Evolutionary conservation across 2,797 vertebrate genomes (phyloP), one percentile per base, ranked within the genome.

Genomic region (Acrocephalus scirpaceus): DNA sequence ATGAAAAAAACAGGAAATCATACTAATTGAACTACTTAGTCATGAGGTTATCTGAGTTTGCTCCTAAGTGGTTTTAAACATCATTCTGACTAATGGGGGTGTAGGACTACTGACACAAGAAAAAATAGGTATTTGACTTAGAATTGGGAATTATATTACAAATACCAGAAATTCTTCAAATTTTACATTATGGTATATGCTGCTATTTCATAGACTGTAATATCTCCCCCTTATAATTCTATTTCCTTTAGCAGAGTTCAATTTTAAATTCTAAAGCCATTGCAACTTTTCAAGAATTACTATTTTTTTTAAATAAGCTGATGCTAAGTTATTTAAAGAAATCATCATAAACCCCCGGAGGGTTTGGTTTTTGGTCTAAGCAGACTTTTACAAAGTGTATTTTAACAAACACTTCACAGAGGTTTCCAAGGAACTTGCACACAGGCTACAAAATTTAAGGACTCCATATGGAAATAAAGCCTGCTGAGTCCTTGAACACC

Each of bases 401-500:
- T 62, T 88, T 26, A 60, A 56, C 7, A 86, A 90, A 42, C 2
- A 4, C 15, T 90, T 88, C 22, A 40, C 23, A 66, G 79, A 84
- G 13, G 10, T 57, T 88, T 92, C 56, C 30, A 44, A 50, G 51
- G 62, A 85, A 66, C 25, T 70, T 92, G 29, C 27, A 70, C 71
- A 27, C 16, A 82, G 36, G 25, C 29, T 75, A 60, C 32, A 84
- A 53, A 81, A 87, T 60, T 40, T 75, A 66, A 70, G 51, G 36
- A 66, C 19, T 88, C 47, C 27, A 45, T 75, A 44, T 29, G 27
- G 48, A 73, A 78, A 32, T 16, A 44, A 90, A 86, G 23, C 26
- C 32, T 72, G 16, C 58, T 2, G 48, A 57, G 62, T 75, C 80
- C 80, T 96, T 94, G 73, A 88, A 82, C 44, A 62, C 67, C 84